Evolutionary conservation across 2,113 vertebrate species (phyloP).

Genomic region (Mellivora capensis): DNA sequence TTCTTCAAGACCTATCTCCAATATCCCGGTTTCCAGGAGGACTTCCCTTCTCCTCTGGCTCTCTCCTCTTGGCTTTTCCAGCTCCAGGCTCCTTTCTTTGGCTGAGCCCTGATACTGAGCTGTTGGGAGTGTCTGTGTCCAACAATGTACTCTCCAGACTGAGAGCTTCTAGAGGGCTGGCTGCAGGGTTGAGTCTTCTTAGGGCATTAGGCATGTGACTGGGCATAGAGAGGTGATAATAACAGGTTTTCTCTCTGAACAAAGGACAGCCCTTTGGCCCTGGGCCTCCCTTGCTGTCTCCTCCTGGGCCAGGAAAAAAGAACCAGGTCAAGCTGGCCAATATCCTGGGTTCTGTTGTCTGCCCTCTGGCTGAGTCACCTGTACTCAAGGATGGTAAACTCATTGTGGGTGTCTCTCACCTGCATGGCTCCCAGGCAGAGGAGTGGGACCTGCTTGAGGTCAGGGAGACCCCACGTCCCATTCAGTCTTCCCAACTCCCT

Average conservation of each 20-base stretch:
- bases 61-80: not conserved
- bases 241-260: not conserved
- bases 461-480: not conserved
- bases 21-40: not conserved
- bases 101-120: not conserved
- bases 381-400: not conserved
- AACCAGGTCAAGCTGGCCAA: not conserved
- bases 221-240: not conserved
- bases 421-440: not conserved
- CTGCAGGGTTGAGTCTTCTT: not conserved
- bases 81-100: not conserved
- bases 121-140: not conserved
- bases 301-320: not conserved
- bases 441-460: not conserved
- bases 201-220: not conserved
- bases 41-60: not conserved
- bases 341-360: not conserved
- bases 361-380: not conserved
- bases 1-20: not conserved
- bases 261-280: not conserved
- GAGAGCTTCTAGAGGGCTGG: not conserved
- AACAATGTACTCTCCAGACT: not conserved
- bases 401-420: not conserved
- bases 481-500: not conserved
- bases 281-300: not conserved